phyloP scores from a whole-genome alignment of 2,113 vertebrate species.

The Oryzias melastigma region DNA sequence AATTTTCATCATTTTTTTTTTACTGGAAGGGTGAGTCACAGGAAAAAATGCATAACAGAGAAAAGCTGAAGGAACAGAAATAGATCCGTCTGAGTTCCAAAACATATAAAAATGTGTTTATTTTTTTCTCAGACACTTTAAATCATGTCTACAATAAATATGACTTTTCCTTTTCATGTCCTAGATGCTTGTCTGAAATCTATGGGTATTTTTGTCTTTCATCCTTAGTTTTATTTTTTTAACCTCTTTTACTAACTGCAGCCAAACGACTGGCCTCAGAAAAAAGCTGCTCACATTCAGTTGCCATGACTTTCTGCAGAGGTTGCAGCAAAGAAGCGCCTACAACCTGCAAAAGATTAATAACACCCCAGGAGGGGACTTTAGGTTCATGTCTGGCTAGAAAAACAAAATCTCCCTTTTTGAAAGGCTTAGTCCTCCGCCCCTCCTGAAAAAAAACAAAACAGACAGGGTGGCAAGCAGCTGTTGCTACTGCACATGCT shows the following conservation, averaged over 20 bases:
- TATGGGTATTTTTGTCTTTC: background rate
- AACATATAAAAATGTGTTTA: no score
- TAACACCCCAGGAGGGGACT: no score
- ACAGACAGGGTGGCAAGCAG: no score
- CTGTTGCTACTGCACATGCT: background rate
- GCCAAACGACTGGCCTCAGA: background rate
- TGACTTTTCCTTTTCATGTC: no score
- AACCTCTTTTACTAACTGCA: background rate
- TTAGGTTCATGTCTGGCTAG: no score
- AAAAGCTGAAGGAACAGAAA: background rate
- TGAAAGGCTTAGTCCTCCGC: no score
- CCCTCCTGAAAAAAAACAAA: no score
- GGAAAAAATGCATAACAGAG: conserved; percentile 4
- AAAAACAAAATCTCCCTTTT: no score
- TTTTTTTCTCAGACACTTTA: no score
- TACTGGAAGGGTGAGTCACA: background rate
- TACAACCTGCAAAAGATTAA: no score
- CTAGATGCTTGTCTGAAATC: background rate
- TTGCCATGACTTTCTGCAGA: background rate
- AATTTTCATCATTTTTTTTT: no score
- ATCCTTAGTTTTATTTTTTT: background rate
- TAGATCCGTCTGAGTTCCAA: background rate
- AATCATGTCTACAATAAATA: no score
- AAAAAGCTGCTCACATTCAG: background rate
- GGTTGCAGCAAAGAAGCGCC: background rate